Evolutionary conservation across 2,113 vertebrate genomes (phyloP).

Genomic region (Argyrosomus japonicus): DNA sequence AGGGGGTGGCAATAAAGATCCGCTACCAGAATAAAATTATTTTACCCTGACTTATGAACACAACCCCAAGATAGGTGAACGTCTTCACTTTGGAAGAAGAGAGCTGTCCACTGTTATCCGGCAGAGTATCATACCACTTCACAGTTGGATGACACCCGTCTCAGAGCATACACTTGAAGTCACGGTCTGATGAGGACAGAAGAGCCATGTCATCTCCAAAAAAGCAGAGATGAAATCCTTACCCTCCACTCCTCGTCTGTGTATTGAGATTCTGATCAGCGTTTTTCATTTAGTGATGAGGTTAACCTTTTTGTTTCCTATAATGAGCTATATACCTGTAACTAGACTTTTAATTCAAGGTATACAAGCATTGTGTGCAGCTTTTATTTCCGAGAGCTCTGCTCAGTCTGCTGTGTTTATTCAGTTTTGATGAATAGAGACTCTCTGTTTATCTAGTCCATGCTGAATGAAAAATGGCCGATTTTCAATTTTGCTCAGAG

Average conservation of each 20-base stretch:
- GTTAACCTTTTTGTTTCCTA: not conserved
- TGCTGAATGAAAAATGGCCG: not conserved
- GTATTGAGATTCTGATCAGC: not conserved
- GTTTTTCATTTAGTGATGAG: not conserved
- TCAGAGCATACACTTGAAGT: not conserved
- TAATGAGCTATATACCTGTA: not conserved
- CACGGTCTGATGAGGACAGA: not conserved
- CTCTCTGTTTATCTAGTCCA: not conserved
- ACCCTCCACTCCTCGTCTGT: not conserved
- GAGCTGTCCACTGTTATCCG: not conserved
- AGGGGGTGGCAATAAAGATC: no score
- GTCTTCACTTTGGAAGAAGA: not conserved
- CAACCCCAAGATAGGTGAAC: not conserved
- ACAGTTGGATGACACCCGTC: not conserved
- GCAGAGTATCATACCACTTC: not conserved
- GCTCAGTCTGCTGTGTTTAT: not conserved
- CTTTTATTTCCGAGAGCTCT: not conserved
- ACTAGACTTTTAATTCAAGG: not conserved
- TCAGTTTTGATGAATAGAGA: not conserved
- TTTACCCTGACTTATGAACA: not conserved
- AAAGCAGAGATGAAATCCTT: not conserved
- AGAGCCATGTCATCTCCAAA: not conserved
- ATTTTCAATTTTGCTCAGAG: slow-evolving; percentile 15
- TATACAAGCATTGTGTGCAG: not conserved
- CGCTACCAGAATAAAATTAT: no score